Evolutionary conservation across 2,888 invertebrate genomes (phyloP), one percentile per base, ranked within the genome.

Genomic region (Mythimna pallens): DNA sequence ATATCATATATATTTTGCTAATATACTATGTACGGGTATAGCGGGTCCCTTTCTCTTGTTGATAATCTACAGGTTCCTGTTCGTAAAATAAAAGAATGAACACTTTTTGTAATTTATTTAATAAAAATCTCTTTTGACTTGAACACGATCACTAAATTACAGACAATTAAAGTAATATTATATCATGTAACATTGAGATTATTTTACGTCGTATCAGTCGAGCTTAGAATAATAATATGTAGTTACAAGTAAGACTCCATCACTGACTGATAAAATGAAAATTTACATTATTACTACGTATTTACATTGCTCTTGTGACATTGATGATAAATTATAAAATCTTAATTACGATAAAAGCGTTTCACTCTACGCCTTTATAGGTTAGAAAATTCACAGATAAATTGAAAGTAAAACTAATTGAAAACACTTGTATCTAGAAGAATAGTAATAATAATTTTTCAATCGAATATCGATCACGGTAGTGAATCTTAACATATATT

Each of bases 141-240:
- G 96, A 96, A 96, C 96, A 96, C 96, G 95, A 95, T 95, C 93
- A 94, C 96, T 96, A 96, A 96, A 94, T 95, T 95, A 96, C 96
- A 96, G 94, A 95, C 93, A 95, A 90, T 92, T 91, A 93, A 95
- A 93, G 92, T 92, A 93, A 92, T 91, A 89, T 89, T 89, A 91
- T 91, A 92, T 91, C 86, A 91, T 93, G 89, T 93, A 94, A 95
- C 94, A 95, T 92, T 93, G 91, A 92, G 93, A 93, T 92, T 94
- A 94, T 91, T 87, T 94, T 92, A 92, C 87, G 87, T 91, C 85
- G 84, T 90, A 94, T 94, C 96, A 95, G 95, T 95, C 94, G 91
- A 91, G 91, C 90, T 93, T 92, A 93, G 88, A 92, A 90, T 89
- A 87, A 89, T 93, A 92, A 91, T 87, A 47, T 47, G 47, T 47